Base-by-base conservation (phyloP, 2,888 invertebrate genomes). In the Helobdella robusta region DNA sequence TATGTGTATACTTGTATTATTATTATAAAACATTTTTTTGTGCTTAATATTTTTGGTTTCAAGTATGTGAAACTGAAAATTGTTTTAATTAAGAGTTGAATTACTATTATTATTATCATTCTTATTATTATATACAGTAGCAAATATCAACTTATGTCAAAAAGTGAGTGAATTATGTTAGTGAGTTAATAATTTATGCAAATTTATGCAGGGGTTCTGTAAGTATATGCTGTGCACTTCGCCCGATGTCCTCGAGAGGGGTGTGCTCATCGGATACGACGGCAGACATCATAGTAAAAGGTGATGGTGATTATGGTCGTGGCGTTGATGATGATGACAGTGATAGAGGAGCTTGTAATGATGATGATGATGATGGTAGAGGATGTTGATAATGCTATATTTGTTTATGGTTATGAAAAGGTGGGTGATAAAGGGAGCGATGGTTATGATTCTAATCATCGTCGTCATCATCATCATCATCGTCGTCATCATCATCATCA, bases 181-280 rank as follows among this genome's bases (percentile, higher is more conserved):
- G n/a, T n/a, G n/a, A n/a, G n/a, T n/a, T n/a, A n/a, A n/a, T n/a
- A n/a, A n/a, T n/a, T n/a, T n/a, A n/a, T n/a, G n/a, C n/a, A n/a
- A n/a, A n/a, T n/a, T n/a, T n/a, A n/a, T 44, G 20, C 91, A 95
- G 84, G 95, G 94, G 0, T 79, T 95, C 4, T 84, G 86, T 58
- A 84, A 85, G 61, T 91, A 92, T 77, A 76, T 93, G 62, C 80
- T 85, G 72, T 81, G 84, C 64, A 80, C 82, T 48, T 83, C 84
- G 71, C 81, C 82, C 6, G 80, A 85, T 23, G 84, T 85, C 65
- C 76, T 83, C 32, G 78, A 83, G 34, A 84, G 84, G 68, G 92
- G 93, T 1, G 82, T 95, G 34, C 87, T 93, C 0, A 82, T 97
- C 67, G 95, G 95, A 0, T 93, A 86, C 76, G 97, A 97, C 82